phyloP scores from a whole-genome alignment of 2,113 vertebrate species.

The Anguilla japonica region DNA sequence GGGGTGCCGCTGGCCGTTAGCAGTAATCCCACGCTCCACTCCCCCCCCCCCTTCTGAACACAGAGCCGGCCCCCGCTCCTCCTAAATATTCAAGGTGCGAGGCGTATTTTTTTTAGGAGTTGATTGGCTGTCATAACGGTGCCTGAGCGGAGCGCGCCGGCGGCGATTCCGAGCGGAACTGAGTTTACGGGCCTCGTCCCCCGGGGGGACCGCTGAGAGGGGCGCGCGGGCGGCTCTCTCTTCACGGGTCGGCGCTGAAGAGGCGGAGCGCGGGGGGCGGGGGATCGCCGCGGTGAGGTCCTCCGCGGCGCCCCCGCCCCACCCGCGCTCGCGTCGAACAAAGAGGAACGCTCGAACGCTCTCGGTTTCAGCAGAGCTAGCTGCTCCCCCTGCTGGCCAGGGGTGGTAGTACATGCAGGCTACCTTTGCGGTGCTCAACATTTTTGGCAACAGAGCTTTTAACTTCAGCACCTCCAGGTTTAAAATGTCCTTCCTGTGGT shows the following conservation, averaged over 20 bases:
- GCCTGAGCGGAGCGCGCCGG: not conserved
- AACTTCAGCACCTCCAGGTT: no score
- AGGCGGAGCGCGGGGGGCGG: no score
- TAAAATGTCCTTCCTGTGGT: not conserved
- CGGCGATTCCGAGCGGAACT: not conserved
- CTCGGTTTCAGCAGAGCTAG: not conserved
- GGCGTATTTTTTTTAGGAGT: not conserved
- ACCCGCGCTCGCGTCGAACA: not conserved
- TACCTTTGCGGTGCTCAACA: not conserved
- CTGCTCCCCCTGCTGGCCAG: not conserved
- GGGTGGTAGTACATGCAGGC: not conserved
- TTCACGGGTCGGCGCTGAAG: no score
- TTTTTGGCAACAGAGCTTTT: not conserved
- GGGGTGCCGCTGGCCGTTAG: not conserved
- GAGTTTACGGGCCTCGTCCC: no score
- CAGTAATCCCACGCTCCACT: not conserved
- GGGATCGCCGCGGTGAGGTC: no score
- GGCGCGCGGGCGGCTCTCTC: no score
- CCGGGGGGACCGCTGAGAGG: not conserved
- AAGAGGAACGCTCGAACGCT: not conserved
- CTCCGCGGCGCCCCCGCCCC: no score
- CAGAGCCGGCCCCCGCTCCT: not conserved
- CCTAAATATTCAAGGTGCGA: not conserved
- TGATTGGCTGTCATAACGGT: not conserved
- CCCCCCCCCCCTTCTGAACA: not conserved